Conservation (phyloP, 2,888 invertebrate genomes). For the Tinea trinotella region DNA sequence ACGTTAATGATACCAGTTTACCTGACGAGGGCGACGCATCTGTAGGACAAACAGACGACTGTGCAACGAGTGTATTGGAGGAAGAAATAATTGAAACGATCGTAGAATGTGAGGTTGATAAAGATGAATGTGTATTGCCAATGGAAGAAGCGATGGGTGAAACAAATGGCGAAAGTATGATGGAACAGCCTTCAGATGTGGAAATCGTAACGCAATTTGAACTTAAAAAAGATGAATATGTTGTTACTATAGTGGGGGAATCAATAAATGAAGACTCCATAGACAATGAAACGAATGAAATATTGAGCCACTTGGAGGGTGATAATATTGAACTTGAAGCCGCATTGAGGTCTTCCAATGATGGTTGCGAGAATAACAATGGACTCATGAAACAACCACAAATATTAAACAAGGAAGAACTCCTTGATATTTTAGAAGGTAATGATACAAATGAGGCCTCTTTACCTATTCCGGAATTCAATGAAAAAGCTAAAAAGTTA, state of each 20-base stretch:
- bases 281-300: constrained; percentile 27
- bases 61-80: background rate
- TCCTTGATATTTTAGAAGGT: constrained; percentile 59
- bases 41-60: background rate
- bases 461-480: background rate
- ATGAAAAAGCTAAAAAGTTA: constrained; percentile 29
- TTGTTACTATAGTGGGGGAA: constrained; percentile 22
- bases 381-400: constrained; percentile 40
- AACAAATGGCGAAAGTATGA: constrained; percentile 24
- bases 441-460: constrained; percentile 27
- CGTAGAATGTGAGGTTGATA: constrained; percentile 3
- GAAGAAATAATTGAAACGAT: constrained; percentile 20
- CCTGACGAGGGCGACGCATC: background rate
- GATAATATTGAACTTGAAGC: constrained; percentile 58
- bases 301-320: constrained; percentile 45
- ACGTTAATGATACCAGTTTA: background rate
- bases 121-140: background rate
- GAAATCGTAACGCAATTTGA: constrained; percentile 13
- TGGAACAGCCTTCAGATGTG: background rate
- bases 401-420: constrained; percentile 62
- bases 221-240: constrained; percentile 25
- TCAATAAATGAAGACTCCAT: background rate
- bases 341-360: constrained; percentile 47
- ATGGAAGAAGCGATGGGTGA: background rate
- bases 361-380: constrained; percentile 50